Evolutionary conservation across 2,113 vertebrate species (phyloP).

Genomic region (Passer domesticus): DNA sequence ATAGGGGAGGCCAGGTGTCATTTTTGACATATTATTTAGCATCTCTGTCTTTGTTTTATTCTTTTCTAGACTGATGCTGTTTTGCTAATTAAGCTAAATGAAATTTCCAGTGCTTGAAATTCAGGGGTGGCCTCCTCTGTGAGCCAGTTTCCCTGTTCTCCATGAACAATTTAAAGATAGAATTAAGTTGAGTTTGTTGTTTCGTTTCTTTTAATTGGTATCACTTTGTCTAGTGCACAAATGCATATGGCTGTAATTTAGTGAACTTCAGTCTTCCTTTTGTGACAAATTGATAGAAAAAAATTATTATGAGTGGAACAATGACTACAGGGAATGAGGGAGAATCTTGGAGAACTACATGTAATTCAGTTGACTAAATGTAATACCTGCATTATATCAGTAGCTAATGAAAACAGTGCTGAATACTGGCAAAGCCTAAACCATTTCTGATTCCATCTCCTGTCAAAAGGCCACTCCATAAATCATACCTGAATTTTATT

Average conservation of each 20-base stretch:
- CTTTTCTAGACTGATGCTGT: constrained; percentile 43
- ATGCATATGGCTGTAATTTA: constrained; percentile 75
- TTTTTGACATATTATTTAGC: constrained; percentile 77
- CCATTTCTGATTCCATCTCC: constrained; percentile 71
- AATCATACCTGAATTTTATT: constrained; percentile 76
- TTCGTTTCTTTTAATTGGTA: constrained; percentile 56
- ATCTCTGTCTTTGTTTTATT: constrained; percentile 48
- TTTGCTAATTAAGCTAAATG: constrained; percentile 75
- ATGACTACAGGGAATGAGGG: constrained; percentile 74
- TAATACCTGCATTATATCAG: constrained; percentile 70
- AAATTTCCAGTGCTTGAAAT: constrained; percentile 59
- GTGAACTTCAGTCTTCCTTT: constrained; percentile 75
- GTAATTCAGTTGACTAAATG: constrained; percentile 79
- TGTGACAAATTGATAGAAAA: constrained; percentile 79
- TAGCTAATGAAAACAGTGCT: constrained; percentile 76
- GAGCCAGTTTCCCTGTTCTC: constrained; percentile 45
- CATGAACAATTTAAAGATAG: constrained; percentile 62
- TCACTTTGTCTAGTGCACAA: constrained; percentile 69
- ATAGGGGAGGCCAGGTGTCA: constrained; percentile 72
- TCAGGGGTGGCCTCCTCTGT: constrained; percentile 47
- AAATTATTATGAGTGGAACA: constrained; percentile 80
- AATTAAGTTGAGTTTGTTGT: constrained; percentile 27
- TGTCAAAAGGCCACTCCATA: constrained; percentile 75
- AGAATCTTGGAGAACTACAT: constrained; percentile 70
- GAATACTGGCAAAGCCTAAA: constrained; percentile 56